Evolutionary conservation across 2,113 vertebrate species (phyloP).

Genomic region (Bubo blakistoni): DNA sequence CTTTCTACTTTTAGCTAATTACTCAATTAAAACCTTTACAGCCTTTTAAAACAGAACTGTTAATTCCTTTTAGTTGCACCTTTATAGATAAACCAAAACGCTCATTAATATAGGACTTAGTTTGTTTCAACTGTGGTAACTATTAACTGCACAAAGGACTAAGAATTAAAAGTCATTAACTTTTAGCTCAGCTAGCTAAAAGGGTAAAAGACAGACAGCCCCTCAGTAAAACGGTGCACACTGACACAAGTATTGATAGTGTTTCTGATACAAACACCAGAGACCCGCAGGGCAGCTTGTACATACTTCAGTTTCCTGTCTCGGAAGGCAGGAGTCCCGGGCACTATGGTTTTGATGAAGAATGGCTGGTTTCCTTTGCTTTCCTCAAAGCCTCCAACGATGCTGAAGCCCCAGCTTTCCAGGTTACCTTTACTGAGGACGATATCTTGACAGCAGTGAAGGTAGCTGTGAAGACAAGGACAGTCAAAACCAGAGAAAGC

Average conservation of each 20-base stretch:
- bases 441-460: slow-evolving; percentile 91
- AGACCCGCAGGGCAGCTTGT: not conserved
- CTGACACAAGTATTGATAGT: rapidly evolving
- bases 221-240: rapidly evolving
- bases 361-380: slow-evolving; percentile 88
- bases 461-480: slow-evolving; percentile 70
- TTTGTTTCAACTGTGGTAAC: not conserved
- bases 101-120: not conserved
- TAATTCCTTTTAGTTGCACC: not conserved
- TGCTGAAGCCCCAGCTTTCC: slow-evolving; percentile 95
- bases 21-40: not conserved
- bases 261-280: not conserved
- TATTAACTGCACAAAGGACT: not conserved
- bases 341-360: slow-evolving; percentile 96
- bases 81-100: not conserved
- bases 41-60: not conserved
- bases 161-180: not conserved
- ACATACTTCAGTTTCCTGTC: slow-evolving; percentile 89
- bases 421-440: slow-evolving; percentile 84
- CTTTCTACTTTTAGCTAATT: not conserved
- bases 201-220: not conserved
- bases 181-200: not conserved
- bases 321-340: slow-evolving; percentile 86
- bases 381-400: slow-evolving; percentile 91
- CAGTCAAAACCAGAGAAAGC: not conserved